phyloP scores from a whole-genome alignment of 2,888 invertebrate species.

The Tachina grossa region DNA sequence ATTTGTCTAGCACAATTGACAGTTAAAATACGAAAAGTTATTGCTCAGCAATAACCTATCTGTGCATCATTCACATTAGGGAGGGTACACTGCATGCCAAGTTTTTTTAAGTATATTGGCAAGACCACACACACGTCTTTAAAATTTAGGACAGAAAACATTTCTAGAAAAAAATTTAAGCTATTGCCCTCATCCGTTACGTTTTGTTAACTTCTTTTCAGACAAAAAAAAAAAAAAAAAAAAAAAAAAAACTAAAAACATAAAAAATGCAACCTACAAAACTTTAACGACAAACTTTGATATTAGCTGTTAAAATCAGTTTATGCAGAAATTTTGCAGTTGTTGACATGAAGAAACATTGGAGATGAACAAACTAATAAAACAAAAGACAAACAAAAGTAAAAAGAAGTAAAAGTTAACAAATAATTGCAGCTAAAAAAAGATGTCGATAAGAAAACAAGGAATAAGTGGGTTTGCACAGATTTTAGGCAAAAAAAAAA shows the following conservation, averaged over 20 bases:
- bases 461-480: constrained; percentile 27
- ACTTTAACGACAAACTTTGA: constrained; percentile 61
- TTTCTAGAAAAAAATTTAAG: constrained; percentile 6
- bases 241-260: no score
- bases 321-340: constrained; percentile 49
- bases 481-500: constrained; percentile 21
- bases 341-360: constrained; percentile 43
- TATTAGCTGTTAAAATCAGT: constrained; percentile 57
- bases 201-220: background rate
- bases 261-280: constrained; percentile 17
- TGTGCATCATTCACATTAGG: background rate
- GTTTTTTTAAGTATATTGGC: background rate
- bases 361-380: constrained; percentile 38
- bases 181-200: constrained; percentile 22
- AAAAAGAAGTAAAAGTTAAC: constrained; percentile 42
- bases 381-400: constrained; percentile 35
- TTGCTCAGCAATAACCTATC: background rate
- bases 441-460: constrained; percentile 5
- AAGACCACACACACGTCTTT: background rate
- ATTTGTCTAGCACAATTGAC: no score
- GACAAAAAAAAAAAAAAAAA: background rate
- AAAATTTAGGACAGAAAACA: background rate
- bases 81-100: background rate
- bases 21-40: no score
- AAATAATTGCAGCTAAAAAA: constrained; percentile 45